Conservation (phyloP, 2,797 vertebrate species). For the Poliocrania exsul region DNA sequence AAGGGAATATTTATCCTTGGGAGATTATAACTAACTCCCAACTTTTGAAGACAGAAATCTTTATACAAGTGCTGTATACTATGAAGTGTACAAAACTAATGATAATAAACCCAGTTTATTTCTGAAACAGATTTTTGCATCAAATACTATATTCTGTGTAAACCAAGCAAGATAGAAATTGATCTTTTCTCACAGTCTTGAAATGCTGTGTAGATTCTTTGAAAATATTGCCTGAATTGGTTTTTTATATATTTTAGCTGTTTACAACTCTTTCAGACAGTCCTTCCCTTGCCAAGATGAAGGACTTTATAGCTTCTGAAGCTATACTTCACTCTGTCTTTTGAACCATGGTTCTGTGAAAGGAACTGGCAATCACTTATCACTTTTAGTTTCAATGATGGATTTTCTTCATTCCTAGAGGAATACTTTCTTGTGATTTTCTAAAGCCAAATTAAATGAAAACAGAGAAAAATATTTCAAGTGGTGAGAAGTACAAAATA, state of each 20-base stretch:
- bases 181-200: not conserved
- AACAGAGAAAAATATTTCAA: not conserved
- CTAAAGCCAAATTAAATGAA: not conserved
- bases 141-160: not conserved
- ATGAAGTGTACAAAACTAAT: not conserved
- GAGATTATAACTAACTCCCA: not conserved
- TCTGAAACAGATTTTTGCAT: constrained; percentile 31
- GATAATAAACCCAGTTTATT: not conserved
- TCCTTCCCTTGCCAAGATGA: not conserved
- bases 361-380: not conserved
- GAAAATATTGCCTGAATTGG: not conserved
- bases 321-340: not conserved
- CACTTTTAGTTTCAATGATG: not conserved
- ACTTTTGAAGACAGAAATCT: not conserved
- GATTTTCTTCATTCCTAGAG: not conserved
- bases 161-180: constrained; percentile 14
- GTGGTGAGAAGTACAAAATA: not conserved
- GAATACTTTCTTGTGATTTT: not conserved
- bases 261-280: not conserved
- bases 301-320: not conserved
- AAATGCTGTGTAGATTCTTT: not conserved
- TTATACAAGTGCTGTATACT: not conserved
- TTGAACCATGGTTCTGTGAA: not conserved
- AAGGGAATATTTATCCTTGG: not conserved
- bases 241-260: not conserved